A percentile compares a stretch with the other conserved stretches of the same genome.
phyloP scores from a whole-genome alignment of 37 sponge, comb jelly and placozoan genomes.

The Ianthella basta region DNA sequence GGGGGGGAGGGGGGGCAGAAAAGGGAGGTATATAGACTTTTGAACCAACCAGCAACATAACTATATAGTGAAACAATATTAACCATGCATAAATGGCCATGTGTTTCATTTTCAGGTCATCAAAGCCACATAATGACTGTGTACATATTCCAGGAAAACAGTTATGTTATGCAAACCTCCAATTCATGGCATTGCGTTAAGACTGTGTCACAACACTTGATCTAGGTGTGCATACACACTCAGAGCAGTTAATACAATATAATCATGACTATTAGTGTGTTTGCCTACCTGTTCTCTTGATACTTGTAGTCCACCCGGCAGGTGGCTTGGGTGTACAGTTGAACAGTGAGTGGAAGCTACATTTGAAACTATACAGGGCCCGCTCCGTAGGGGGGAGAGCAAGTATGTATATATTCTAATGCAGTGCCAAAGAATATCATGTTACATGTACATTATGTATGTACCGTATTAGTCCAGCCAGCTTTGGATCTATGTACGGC shows the following conservation, averaged over 20 bases:
- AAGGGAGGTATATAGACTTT: neutral
- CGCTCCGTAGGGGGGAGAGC: slow-evolving; percentile 54
- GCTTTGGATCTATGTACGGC: too few relatives aligned
- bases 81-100: neutral
- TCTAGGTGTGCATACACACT: too few relatives aligned
- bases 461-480: too few relatives aligned
- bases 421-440: too few relatives aligned
- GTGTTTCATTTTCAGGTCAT: too few relatives aligned
- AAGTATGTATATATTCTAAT: neutral
- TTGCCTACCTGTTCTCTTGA: slow-evolving; percentile 93
- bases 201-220: neutral
- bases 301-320: slow-evolving; percentile 83
- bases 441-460: neutral
- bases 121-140: neutral
- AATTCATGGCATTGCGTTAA: too few relatives aligned
- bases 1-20: too few relatives aligned
- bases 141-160: too few relatives aligned
- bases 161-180: too few relatives aligned
- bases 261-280: too few relatives aligned
- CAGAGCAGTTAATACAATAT: too few relatives aligned
- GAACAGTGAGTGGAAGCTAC: slow-evolving; percentile 85
- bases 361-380: slow-evolving; percentile 88
- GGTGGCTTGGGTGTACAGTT: slow-evolving; percentile 78
- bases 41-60: neutral
- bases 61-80: too few relatives aligned